Conservation (phyloP, 2,888 invertebrate genomes). For the Ischnus inquisitorius region DNA sequence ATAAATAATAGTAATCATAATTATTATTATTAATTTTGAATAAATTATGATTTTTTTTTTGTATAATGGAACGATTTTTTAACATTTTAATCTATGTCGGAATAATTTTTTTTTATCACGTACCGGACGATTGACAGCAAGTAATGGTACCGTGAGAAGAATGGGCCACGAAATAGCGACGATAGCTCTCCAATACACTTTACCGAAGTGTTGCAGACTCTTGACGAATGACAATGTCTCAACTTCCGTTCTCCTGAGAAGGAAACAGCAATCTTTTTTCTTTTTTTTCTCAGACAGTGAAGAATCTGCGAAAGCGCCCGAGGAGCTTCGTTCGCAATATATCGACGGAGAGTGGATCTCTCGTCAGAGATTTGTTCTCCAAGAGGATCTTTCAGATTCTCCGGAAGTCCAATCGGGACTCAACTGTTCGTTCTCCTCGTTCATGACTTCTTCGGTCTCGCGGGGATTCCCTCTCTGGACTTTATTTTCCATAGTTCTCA, state of each 20-base stretch:
- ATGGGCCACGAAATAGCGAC: constrained; percentile 90
- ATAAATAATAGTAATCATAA: no score
- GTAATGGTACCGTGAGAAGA: constrained; percentile 89
- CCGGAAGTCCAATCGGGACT: constrained; percentile 68
- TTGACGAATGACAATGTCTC: constrained; percentile 51
- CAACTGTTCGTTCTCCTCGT: constrained; percentile 58
- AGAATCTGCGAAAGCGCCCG: constrained; percentile 27
- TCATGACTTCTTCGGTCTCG: constrained; percentile 28
- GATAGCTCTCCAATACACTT: constrained; percentile 91
- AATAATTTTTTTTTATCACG: constrained; percentile 13
- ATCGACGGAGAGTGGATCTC: background rate
- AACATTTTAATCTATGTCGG: background rate
- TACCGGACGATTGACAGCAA: constrained; percentile 84
- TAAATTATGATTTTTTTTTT: background rate
- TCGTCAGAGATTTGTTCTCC: constrained; percentile 32
- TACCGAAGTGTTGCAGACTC: constrained; percentile 83
- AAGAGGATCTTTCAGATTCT: constrained; percentile 31
- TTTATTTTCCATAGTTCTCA: constrained; percentile 39
- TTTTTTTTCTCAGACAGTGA: background rate
- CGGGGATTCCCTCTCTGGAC: constrained; percentile 29
- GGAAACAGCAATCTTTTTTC: constrained; percentile 44
- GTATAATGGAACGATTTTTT: background rate
- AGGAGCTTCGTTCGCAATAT: constrained; percentile 24
- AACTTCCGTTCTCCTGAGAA: constrained; percentile 41
- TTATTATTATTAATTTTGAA: background rate